A percentile compares a stretch with the other conserved stretches of the same genome.
Evolutionary conservation across 1,140 invertebrate species (phyloP).

Genomic region (Brevipalpus yothersi): DNA sequence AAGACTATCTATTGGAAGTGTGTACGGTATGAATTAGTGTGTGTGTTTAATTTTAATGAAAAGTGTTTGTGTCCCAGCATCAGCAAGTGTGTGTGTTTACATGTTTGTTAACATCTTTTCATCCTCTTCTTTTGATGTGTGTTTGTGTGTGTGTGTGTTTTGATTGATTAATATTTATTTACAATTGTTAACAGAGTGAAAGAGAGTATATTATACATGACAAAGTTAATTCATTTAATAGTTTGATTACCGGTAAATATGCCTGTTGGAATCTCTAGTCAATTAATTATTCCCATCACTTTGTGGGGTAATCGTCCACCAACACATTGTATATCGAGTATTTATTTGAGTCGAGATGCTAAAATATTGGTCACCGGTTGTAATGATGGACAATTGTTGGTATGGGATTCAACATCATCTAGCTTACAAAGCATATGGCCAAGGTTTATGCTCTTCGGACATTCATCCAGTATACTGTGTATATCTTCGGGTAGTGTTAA

Average conservation of each 20-base stretch:
- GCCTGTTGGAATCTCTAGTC: slow-evolving; percentile 20
- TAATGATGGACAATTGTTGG: slow-evolving; percentile 89
- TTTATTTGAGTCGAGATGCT: slow-evolving; percentile 72
- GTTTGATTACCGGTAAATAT: slow-evolving; percentile 1
- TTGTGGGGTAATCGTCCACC: slow-evolving; percentile 87
- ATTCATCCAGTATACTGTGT: slow-evolving; percentile 74
- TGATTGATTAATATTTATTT: no score
- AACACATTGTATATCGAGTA: slow-evolving; percentile 82
- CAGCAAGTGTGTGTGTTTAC: no score
- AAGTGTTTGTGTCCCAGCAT: no score
- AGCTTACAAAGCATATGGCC: slow-evolving; percentile 53
- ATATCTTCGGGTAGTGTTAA: slow-evolving; percentile 40
- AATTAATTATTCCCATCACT: slow-evolving; percentile 84
- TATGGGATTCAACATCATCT: slow-evolving; percentile 43
- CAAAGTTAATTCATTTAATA: no score
- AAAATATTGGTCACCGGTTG: slow-evolving; percentile 82
- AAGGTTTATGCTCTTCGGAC: slow-evolving; percentile 74
- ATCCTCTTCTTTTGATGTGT: no score
- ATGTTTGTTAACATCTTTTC: no score
- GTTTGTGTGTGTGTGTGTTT: no score
- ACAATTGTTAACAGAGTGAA: no score
- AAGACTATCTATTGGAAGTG: no score
- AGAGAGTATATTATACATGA: no score
- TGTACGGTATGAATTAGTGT: no score
- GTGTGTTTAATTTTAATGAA: no score